phyloP scores from a whole-genome alignment of 2,797 vertebrate species.

The Mycteria americana region DNA sequence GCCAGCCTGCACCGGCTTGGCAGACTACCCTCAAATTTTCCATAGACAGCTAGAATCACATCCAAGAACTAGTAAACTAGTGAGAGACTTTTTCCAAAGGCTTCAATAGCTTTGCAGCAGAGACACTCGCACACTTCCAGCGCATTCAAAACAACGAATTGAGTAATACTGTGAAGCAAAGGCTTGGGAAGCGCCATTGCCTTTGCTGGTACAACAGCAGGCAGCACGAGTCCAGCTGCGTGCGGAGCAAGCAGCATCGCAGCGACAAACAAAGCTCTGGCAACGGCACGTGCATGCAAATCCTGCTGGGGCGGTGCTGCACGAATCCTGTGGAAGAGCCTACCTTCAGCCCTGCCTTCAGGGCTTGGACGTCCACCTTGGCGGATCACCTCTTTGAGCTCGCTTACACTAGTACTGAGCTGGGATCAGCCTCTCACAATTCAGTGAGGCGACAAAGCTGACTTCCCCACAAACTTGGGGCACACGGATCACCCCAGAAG shows the following conservation, averaged over 20 bases:
- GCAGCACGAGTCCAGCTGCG: not conserved
- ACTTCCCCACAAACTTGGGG: no score
- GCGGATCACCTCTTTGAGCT: not conserved
- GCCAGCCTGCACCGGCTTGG: not conserved
- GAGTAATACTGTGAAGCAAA: not conserved
- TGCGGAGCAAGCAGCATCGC: fast-evolving
- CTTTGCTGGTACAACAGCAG: not conserved
- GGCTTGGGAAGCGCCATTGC: not conserved
- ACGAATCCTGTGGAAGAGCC: fast-evolving
- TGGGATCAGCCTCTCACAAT: not conserved
- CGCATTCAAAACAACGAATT: not conserved
- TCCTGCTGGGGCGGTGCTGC: not conserved
- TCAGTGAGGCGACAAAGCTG: not conserved
- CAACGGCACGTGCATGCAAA: fast-evolving
- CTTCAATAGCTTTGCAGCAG: not conserved
- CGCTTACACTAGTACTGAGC: not conserved
- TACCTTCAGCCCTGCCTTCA: not conserved
- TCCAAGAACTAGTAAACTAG: not conserved
- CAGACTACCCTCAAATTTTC: not conserved
- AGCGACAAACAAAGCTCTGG: not conserved
- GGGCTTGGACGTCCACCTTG: not conserved
- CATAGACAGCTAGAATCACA: not conserved
- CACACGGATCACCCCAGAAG: not conserved
- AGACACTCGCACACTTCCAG: not conserved
- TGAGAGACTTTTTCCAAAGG: not conserved